phyloP scores from a whole-genome alignment of 2,113 vertebrate species.

The Nothocercus julius region DNA sequence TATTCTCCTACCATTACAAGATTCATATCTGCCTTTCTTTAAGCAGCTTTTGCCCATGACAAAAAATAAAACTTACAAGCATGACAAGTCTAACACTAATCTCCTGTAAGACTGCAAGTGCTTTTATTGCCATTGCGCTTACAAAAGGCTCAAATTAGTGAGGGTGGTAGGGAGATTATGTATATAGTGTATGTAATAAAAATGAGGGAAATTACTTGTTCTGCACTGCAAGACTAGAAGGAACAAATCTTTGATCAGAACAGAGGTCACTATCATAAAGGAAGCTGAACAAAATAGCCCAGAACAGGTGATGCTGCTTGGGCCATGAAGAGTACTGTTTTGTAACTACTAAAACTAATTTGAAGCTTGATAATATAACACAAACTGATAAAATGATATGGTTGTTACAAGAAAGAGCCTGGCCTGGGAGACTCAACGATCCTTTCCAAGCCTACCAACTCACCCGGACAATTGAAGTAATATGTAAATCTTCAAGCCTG shows the following conservation, averaged over 20 bases:
- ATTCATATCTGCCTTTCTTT: accelerated
- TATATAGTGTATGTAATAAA: neutral
- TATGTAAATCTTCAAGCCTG: accelerated
- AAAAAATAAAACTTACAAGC: neutral
- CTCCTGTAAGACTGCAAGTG: neutral
- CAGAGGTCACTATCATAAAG: slow-evolving; percentile 19
- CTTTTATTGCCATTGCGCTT: neutral
- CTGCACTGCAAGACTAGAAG: neutral
- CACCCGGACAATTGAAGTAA: accelerated
- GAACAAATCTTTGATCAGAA: neutral
- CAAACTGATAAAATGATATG: accelerated
- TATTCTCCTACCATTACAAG: neutral
- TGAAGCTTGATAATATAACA: accelerated
- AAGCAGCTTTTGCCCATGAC: neutral
- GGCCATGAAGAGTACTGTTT: neutral
- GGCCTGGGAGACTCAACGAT: too few species aligned
- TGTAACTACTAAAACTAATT: neutral
- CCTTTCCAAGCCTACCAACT: neutral
- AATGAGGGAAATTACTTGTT: neutral
- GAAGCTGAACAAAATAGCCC: neutral
- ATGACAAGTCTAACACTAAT: neutral
- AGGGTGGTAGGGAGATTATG: neutral
- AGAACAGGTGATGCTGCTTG: neutral
- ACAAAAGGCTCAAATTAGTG: neutral
- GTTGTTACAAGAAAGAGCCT: neutral